Conservation (phyloP, 1,140 invertebrate genomes). For the Agraylea sexmaculata region DNA sequence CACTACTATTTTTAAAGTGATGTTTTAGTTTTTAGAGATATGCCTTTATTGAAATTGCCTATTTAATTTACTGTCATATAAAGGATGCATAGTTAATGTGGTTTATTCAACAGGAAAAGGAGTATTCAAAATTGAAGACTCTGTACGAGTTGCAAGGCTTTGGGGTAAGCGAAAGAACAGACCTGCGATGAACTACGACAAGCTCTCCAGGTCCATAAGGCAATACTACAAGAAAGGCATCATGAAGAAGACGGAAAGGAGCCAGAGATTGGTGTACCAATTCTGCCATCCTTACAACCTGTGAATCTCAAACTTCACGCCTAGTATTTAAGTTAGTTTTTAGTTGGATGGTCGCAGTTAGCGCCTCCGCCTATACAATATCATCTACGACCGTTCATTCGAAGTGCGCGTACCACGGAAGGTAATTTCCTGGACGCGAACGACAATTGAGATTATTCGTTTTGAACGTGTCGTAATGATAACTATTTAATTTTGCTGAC, state of each 20-base stretch:
- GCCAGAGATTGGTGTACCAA: constrained; percentile 96
- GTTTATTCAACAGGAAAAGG: constrained; percentile 51
- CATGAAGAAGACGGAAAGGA: constrained; percentile 98
- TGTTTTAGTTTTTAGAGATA: too few relatives aligned
- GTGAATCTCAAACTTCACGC: constrained; percentile 46
- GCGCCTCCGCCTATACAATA: constrained; percentile 7
- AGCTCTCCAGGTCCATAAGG: constrained; percentile 90
- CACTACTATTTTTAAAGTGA: too few relatives aligned
- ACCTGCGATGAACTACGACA: constrained; percentile 99
- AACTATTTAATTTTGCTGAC: constrained; percentile 21
- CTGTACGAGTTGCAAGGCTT: constrained; percentile 83
- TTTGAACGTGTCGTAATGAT: neutral
- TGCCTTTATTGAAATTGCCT: too few relatives aligned
- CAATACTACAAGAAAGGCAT: constrained; percentile 99
- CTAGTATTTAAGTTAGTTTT: too few relatives aligned
- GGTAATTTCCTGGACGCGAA: constrained; percentile 20
- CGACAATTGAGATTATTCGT: neutral
- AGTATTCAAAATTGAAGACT: constrained; percentile 99
- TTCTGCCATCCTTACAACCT: constrained; percentile 92
- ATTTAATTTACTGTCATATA: constrained; percentile 23
- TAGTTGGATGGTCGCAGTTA: constrained; percentile 15
- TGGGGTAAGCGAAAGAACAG: constrained; percentile 97
- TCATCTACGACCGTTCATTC: constrained; percentile 10
- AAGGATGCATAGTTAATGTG: constrained; percentile 30
- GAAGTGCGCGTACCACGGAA: constrained; percentile 17